Evolutionary conservation across 2,113 vertebrate species (phyloP), one percentile per base, ranked within the genome.

Genomic region (Xiphias gladius): DNA sequence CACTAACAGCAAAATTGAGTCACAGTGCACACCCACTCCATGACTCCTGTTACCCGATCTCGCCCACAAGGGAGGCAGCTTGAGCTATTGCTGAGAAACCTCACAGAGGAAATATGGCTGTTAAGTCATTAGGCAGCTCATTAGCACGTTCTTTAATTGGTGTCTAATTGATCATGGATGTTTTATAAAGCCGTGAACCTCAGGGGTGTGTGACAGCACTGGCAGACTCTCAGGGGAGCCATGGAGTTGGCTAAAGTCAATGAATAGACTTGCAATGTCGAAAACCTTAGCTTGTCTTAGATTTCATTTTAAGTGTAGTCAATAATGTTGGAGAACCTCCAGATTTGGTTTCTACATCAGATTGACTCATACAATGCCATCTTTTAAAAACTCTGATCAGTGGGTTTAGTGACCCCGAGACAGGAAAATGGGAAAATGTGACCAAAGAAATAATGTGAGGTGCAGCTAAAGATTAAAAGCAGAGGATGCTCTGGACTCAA

Each of bases 91-190:
- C 63, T 72, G 65, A 70, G 71, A 82, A 82, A 68, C 70, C 84
- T 85, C 73, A 86, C 78, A 77, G 82, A 77, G 84, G 86, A 87
- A 91, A 85, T 79, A 75, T 80, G 67, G 76, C 86, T 93, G 87
- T 90, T 82, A 87, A 88, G 89, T 93, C 90, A 86, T 93, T 89
- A 93, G 83, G 86, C 84, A 79, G 81, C 80, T 92, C 90, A 93
- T 91, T 92, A 90, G 80, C 89, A 91, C 63, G 2, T 85, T 84
- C 79, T 81, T 87, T 93, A 94, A 94, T 92, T 93, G 90, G 90
- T 87, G 90, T 90, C 90, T 92, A 93, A 94, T 92, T 94, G 89
- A 93, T 93, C 83, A 68, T 80, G 85, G 90, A 77, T 91, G 89
- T 92, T 93, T 88, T 81, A 74, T 76, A 83, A 89, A 91, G 85